A percentile compares a stretch with the other conserved stretches of the same genome.
Evolutionary conservation across 2,797 vertebrate species (phyloP).

Genomic region (Coregonus ussuriensis): DNA sequence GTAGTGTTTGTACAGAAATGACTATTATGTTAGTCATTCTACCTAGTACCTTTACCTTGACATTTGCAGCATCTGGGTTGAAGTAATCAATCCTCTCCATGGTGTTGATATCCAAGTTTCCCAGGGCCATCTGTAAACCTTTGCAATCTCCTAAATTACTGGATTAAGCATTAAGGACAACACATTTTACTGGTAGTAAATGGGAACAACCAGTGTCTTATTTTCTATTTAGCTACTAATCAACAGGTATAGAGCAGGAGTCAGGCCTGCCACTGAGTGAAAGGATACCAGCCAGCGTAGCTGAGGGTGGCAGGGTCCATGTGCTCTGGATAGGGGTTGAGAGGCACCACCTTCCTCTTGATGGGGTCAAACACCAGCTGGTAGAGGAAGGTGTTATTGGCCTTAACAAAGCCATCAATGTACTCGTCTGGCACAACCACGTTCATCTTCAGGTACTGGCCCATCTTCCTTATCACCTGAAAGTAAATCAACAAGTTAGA

Average conservation of each 20-base stretch:
- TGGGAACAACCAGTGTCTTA: neutral
- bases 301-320: constrained; percentile 78
- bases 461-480: constrained; percentile 96
- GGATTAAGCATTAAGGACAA: constrained; percentile 55
- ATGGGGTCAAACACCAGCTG: constrained; percentile 96
- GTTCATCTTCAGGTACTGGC: constrained; percentile 93
- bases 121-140: constrained; percentile 91
- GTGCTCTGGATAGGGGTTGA: constrained; percentile 86
- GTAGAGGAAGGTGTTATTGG: constrained; percentile 96
- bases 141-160: constrained; percentile 85
- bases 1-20: neutral
- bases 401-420: constrained; percentile 86
- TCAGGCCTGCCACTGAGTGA: constrained; percentile 9
- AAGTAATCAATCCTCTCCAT: constrained; percentile 87
- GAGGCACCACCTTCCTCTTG: constrained; percentile 84
- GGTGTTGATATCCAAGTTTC: constrained; percentile 89
- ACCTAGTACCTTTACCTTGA: constrained; percentile 45
- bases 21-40: neutral
- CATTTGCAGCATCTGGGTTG: constrained; percentile 75
- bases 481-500: neutral
- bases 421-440: constrained; percentile 88
- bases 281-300: constrained; percentile 96
- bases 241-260: neutral
- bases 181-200: neutral
- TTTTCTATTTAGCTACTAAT: neutral